Evolutionary conservation across 1,140 invertebrate species (phyloP), one percentile per base, ranked within the genome.

Genomic region (Apis cerana): DNA sequence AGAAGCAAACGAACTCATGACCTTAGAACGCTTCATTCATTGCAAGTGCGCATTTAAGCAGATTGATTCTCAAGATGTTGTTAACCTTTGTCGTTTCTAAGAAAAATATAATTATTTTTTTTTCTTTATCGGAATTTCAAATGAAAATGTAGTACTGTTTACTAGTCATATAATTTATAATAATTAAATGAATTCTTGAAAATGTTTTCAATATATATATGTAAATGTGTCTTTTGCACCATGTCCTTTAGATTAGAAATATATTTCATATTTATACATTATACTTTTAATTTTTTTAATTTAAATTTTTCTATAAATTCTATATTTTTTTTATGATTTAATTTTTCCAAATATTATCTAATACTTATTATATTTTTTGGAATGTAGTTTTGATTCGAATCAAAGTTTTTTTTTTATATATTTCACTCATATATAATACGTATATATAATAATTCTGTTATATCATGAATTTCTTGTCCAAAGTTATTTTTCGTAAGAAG

Each of bases 1-100:
- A 10, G 78, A n/a, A 80, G 78, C 27, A 65, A 80, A 80, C 61
- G 78, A 80, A 80, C 70, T 74, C 50, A n/a, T 74, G 52, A 64
- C 78, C 59, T 74, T 74, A 80, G 70, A 64, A 64, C 64, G 58
- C 59, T 58, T 43, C 54, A 71, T 71, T 64, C 68, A 50, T 61
- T 80, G 59, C 2, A 80, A 80, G 64, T 74, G 70, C 50, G 70
- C 52, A n/a, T 56, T 61, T 62, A 21, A 72, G 54, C n/a, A 61
- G 23, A 13, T 10, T n/a, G 23, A 62, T 72, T 62, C 58, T 68
- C 23, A 15, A 62, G 68, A 69, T 58, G 56, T 43, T 78, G 33
- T 52, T 71, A 70, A 71, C 58, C 77, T 58, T 50, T 27, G 54
- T 4, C 12, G n/a, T 1, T 61, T 75, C 71, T 61, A 48, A 19